These are phyloP conservation scores for Grammomys surdaster DNA, from an alignment of 2,113 vertebrate species.

Conservation along the genomic window DNA sequence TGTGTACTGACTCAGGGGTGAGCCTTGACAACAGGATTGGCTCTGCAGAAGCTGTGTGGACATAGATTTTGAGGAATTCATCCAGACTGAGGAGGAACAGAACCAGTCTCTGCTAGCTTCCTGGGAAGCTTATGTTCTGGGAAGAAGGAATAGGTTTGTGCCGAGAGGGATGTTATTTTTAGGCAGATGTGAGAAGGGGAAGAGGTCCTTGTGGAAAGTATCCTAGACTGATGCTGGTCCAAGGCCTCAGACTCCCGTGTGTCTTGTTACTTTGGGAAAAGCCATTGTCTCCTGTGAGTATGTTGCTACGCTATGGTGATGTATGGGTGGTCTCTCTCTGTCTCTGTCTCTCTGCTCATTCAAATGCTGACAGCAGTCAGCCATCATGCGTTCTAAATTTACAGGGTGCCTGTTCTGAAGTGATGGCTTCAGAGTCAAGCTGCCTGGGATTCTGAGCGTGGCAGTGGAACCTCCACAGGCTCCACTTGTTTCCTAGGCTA, in stretches of 20 bases:
- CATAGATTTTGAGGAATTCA: slow-evolving; percentile 45
- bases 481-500: neutral
- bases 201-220: neutral
- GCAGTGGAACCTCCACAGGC: neutral
- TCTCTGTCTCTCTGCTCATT: neutral
- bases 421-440: neutral
- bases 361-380: neutral
- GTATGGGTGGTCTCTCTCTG: neutral
- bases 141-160: slow-evolving; percentile 21
- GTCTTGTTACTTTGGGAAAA: neutral
- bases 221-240: neutral
- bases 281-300: neutral
- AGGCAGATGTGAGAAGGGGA: slow-evolving; percentile 55
- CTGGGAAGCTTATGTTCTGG: slow-evolving; percentile 64
- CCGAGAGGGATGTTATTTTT: slow-evolving; percentile 68
- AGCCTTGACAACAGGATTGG: neutral
- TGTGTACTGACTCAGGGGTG: neutral
- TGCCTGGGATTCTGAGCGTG: neutral
- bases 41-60: neutral
- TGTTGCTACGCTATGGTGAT: neutral
- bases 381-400: neutral
- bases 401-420: slow-evolving; percentile 21
- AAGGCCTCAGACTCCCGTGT: accelerated
- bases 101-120: neutral
- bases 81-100: slow-evolving; percentile 46